phyloP scores from a whole-genome alignment of 1,140 invertebrate species.

The Hirudo medicinalis region DNA sequence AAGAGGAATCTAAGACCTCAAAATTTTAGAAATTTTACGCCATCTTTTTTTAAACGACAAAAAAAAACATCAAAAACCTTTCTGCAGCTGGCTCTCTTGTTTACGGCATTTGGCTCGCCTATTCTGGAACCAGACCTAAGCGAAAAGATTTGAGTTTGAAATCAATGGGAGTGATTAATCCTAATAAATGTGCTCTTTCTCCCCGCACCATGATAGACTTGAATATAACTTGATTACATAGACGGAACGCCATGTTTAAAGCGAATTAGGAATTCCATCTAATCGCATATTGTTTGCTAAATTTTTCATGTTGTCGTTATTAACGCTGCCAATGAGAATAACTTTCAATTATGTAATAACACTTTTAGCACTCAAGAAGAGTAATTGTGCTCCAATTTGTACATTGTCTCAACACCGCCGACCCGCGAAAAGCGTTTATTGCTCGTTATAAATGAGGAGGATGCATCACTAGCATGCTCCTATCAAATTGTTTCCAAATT shows the following conservation, averaged over 20 bases:
- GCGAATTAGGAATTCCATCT: no score
- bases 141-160: conserved; percentile 22
- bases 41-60: neutral
- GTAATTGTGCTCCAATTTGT: neutral
- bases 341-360: conserved; percentile 13
- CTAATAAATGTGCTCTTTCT: conserved; percentile 9
- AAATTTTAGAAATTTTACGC: neutral
- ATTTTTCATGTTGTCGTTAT: conserved; percentile 3
- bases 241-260: no score
- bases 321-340: conserved; percentile 3
- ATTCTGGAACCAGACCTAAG: conserved; percentile 76
- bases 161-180: conserved; percentile 10
- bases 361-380: conserved; percentile 5
- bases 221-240: no score
- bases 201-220: no score
- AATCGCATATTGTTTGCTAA: neutral
- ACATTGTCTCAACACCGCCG: neutral
- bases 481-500: no score
- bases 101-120: conserved; percentile 83
- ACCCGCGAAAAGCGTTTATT: conserved; percentile 2
- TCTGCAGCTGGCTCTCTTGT: conserved; percentile 88
- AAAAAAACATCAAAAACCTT: conserved; percentile 46
- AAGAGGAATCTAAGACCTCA: neutral
- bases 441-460: neutral
- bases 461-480: neutral